A percentile compares a stretch with the other conserved stretches of the same genome.
phyloP scores from a whole-genome alignment of 2,797 vertebrate genomes.

The Todus mexicanus region DNA sequence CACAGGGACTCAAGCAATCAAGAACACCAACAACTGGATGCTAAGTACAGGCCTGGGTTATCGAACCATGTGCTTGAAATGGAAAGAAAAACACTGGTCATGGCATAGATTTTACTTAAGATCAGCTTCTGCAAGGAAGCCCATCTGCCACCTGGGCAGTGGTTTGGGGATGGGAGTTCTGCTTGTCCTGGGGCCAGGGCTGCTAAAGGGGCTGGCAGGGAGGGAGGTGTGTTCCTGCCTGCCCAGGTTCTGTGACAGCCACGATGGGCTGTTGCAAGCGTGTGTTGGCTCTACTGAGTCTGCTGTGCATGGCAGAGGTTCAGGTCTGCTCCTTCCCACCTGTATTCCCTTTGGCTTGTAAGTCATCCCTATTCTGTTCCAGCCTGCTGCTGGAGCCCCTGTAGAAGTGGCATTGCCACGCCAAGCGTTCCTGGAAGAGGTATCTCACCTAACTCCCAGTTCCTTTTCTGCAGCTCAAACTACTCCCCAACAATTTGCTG shows the following conservation, averaged over 20 bases:
- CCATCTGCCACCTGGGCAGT: background rate
- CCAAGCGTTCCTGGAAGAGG: background rate
- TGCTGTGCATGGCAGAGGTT: background rate
- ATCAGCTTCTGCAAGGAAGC: background rate
- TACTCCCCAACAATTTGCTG: background rate
- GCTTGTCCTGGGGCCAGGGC: background rate
- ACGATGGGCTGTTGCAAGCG: fast-evolving
- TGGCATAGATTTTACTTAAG: background rate
- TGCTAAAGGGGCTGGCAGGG: background rate
- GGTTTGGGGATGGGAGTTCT: background rate
- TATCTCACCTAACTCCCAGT: background rate
- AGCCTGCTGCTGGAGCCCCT: background rate
- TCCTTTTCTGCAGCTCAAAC: background rate
- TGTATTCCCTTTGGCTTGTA: background rate
- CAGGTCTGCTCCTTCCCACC: background rate
- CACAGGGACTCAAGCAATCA: background rate
- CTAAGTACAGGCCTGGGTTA: background rate
- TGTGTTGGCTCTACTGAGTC: background rate
- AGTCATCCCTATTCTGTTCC: background rate
- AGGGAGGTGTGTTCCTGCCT: background rate
- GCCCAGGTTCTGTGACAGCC: background rate
- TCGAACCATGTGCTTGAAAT: fast-evolving
- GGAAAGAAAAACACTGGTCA: background rate
- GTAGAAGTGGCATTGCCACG: background rate
- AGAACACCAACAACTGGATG: background rate